Conservation (phyloP, 2,113 vertebrate species). For the Chionodraco myersi region DNA sequence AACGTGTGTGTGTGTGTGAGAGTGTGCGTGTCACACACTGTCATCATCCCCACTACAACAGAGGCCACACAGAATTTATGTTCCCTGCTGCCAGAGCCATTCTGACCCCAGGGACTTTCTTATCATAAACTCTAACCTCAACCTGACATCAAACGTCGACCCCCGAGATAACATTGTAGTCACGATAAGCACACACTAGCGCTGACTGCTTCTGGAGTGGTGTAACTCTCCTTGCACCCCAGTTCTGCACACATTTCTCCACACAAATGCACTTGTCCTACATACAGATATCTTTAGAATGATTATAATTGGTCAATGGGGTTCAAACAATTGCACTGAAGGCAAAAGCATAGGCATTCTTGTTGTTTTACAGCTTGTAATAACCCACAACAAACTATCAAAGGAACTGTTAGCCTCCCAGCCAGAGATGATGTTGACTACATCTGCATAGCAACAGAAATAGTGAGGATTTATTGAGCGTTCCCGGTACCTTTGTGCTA, state of each 20-base stretch:
- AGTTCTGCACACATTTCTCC: neutral
- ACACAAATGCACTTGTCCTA: slow-evolving; percentile 8
- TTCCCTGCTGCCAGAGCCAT: slow-evolving; percentile 71
- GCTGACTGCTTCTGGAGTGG: slow-evolving; percentile 43
- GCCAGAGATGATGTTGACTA: slow-evolving; percentile 17
- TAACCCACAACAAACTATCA: slow-evolving; percentile 42
- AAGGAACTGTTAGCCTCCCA: slow-evolving; percentile 42
- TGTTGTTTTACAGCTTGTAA: slow-evolving; percentile 28
- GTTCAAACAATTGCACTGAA: neutral
- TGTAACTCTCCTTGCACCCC: slow-evolving; percentile 22
- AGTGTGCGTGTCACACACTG: slow-evolving; percentile 62
- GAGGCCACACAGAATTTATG: slow-evolving; percentile 83
- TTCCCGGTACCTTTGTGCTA: slow-evolving; percentile 61
- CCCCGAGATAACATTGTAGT: slow-evolving; percentile 79
- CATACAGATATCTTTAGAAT: neutral
- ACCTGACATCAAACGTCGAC: slow-evolving; percentile 75
- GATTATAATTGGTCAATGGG: neutral
- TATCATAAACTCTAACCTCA: slow-evolving; percentile 87
- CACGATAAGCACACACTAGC: slow-evolving; percentile 61
- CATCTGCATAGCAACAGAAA: slow-evolving; percentile 65
- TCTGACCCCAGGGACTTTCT: slow-evolving; percentile 83
- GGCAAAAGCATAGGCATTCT: neutral
- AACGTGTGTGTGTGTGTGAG: slow-evolving; percentile 48
- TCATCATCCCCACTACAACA: slow-evolving; percentile 70
- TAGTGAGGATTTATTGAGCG: slow-evolving; percentile 65